Evolutionary conservation across 2,797 vertebrate genomes (phyloP).

Genomic region (Poecilia velifera): DNA sequence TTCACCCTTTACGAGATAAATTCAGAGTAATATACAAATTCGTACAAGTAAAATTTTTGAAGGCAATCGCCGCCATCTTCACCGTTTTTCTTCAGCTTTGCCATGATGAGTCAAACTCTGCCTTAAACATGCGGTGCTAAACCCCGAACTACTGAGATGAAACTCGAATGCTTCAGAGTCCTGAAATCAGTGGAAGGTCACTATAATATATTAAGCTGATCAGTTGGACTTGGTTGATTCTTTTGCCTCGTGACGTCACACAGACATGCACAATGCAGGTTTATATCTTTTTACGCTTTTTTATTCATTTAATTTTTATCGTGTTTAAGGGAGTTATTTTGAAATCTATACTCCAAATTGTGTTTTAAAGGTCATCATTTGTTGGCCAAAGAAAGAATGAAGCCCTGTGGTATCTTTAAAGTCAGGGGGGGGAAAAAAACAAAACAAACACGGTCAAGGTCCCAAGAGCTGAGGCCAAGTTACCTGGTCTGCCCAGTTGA

Average conservation of each 20-base stretch:
- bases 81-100: too few species aligned
- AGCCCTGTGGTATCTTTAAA: not conserved
- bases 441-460: not conserved
- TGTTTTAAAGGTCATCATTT: not conserved
- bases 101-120: too few species aligned
- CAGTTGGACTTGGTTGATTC: not conserved
- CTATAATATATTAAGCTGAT: not conserved
- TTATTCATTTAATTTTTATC: not conserved
- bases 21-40: not conserved
- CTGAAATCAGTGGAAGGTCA: too few species aligned
- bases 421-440: not conserved
- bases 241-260: not conserved
- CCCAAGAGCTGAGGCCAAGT: not conserved
- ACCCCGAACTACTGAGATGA: too few species aligned
- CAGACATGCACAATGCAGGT: not conserved
- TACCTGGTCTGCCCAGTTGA: constrained; percentile 85
- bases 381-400: not conserved
- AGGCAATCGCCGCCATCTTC: too few species aligned
- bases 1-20: not conserved
- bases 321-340: not conserved
- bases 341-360: not conserved
- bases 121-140: too few species aligned
- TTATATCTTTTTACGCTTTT: not conserved
- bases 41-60: too few species aligned
- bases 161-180: too few species aligned